phyloP scores from a whole-genome alignment of 2,888 invertebrate species.

The Apodemia zela region DNA sequence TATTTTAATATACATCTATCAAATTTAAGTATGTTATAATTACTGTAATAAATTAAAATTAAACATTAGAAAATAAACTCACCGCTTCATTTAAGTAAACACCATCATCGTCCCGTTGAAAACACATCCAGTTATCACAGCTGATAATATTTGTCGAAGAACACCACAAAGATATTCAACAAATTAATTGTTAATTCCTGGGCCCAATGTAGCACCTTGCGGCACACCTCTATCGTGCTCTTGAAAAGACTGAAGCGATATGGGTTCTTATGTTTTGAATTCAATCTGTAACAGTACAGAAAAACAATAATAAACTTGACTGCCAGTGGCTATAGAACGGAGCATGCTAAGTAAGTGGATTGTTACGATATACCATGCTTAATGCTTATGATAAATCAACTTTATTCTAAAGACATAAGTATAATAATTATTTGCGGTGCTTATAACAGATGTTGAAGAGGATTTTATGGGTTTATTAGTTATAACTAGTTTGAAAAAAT shows the following conservation, averaged over 20 bases:
- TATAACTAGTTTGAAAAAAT: neutral
- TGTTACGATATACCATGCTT: constrained; percentile 23
- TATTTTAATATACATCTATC: constrained; percentile 26
- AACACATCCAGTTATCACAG: constrained; percentile 71
- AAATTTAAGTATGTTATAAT: constrained; percentile 23
- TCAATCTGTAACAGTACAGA: constrained; percentile 76
- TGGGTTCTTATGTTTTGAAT: constrained; percentile 68
- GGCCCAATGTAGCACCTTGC: constrained; percentile 51
- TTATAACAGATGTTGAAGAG: constrained; percentile 29
- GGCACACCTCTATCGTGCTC: constrained; percentile 55
- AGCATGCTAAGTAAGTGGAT: constrained; percentile 28
- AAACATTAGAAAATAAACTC: constrained; percentile 33
- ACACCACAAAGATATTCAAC: constrained; percentile 43
- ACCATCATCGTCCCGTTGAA: constrained; percentile 68
- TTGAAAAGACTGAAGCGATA: constrained; percentile 55
- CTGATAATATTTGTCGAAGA: constrained; percentile 29
- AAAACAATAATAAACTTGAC: constrained; percentile 74
- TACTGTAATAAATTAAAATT: constrained; percentile 17
- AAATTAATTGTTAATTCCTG: constrained; percentile 36
- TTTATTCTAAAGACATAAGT: constrained; percentile 17
- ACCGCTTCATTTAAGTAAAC: constrained; percentile 66
- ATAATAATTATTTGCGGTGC: constrained; percentile 11
- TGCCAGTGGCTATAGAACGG: constrained; percentile 38
- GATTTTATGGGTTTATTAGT: constrained; percentile 21
- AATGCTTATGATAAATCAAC: constrained; percentile 22